A percentile compares a stretch with the other conserved stretches of the same genome.
Evolutionary conservation across 2,113 vertebrate genomes (phyloP).

Genomic region (Psilopsiagon aurifrons): DNA sequence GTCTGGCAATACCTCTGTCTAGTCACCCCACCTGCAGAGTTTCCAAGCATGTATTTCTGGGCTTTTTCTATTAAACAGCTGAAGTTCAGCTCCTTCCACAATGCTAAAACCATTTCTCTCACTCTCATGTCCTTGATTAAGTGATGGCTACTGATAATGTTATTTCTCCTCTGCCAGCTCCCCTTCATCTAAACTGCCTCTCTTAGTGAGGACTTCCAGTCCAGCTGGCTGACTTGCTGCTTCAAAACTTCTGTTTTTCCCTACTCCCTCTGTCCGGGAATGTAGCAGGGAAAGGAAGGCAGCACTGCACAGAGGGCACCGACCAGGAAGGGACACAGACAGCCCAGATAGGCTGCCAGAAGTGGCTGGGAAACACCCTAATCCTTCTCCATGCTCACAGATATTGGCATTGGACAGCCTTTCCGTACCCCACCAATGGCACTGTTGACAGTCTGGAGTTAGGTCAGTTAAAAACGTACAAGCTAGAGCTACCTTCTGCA

Average conservation of each 20-base stretch:
- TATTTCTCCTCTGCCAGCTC: neutral
- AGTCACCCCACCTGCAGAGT: neutral
- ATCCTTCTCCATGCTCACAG: neutral
- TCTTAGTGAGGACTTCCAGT: neutral
- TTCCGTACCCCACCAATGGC: neutral
- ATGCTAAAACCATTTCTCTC: neutral
- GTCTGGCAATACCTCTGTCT: neutral
- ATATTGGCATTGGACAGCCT: neutral
- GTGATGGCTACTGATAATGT: neutral
- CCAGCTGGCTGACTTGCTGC: conserved; percentile 26
- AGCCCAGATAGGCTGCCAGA: neutral
- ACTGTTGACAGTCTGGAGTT: neutral
- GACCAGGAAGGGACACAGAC: conserved; percentile 8
- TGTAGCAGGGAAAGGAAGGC: neutral
- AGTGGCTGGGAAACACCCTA: conserved; percentile 1
- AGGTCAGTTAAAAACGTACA: neutral
- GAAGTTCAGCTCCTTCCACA: neutral
- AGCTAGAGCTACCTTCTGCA: neutral
- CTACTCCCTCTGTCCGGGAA: neutral
- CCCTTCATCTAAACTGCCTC: neutral
- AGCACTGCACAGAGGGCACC: neutral
- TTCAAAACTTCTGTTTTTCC: conserved; percentile 15
- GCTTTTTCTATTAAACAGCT: neutral
- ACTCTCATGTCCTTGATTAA: neutral
- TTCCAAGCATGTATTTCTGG: neutral